Evolutionary conservation across 2,797 vertebrate species (phyloP), one percentile per base, ranked within the genome.

Genomic region (Amphiprion clarkii): DNA sequence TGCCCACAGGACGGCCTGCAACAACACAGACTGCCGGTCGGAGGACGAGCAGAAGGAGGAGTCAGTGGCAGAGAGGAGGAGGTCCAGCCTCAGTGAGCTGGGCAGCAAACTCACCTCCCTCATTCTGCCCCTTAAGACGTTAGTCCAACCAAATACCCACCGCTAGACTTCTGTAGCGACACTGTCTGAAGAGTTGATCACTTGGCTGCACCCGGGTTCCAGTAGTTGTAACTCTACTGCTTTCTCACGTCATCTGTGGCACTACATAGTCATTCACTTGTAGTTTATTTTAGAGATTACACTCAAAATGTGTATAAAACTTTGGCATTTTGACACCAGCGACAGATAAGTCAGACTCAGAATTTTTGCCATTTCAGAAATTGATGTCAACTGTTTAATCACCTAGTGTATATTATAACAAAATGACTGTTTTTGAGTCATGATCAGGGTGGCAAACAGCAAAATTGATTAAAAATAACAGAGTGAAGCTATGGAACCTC

Each of bases 31-130:
- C 31, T 63, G 89, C 55, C 87, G 83, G 40, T 86, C 84, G 1
- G 93, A 93, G 75, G 93, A 95, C 36, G 86, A 90, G 82, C 85
- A 81, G 29, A 90, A 87, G 58, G 87, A 93, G 72, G 85, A 78
- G 71, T 67, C 76, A 1, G 70, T 76, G 84, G 64, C 44, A 67
- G 83, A 89, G 69, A 95, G 95, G 69, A 95, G 95, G 88, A 96
- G 94, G 88, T 85, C 90, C 88, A 97, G 97, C 66, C 58, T 96
- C 79, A 95, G 94, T 87, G 96, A 97, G 86, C 96, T 96, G 90
- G 95, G 94, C 87, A 95, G 62, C 84, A 90, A 77, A 27, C 86
- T 95, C 81, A 87, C 91, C 76, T 93, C 95, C 71, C 70, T 95
- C 76, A 89, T 95, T 86, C 84, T 94, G 89, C 89, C 94, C 59